phyloP scores from a whole-genome alignment of 2,888 invertebrate genomes.

The Spilosoma lubricipeda region DNA sequence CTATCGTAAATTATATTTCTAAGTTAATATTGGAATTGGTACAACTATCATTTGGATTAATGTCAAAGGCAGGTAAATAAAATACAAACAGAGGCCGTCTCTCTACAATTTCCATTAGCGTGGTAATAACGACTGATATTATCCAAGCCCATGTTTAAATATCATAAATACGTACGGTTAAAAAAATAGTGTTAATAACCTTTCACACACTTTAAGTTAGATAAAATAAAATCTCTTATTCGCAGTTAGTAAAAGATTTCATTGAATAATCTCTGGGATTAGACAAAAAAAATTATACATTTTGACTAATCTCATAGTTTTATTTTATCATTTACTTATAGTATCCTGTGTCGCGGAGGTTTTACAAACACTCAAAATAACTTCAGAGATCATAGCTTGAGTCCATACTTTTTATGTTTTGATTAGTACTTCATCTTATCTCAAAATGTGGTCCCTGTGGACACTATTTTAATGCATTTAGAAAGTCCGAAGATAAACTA shows the following conservation, averaged over 20 bases:
- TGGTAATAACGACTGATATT: background rate
- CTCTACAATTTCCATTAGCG: background rate
- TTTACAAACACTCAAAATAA: background rate
- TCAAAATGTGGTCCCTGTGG: background rate
- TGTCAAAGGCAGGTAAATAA: background rate
- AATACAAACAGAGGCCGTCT: background rate
- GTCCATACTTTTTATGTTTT: background rate
- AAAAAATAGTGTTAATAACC: background rate
- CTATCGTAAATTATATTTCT: background rate
- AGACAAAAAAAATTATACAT: too few relatives aligned
- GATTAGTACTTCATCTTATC: background rate
- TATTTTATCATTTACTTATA: too few relatives aligned
- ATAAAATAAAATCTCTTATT: background rate
- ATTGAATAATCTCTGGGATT: background rate
- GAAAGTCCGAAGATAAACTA: slow-evolving; percentile 42
- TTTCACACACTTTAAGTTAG: background rate
- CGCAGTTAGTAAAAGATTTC: background rate
- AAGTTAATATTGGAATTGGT: background rate
- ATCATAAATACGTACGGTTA: background rate
- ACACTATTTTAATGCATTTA: slow-evolving; percentile 13
- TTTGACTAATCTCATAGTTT: background rate
- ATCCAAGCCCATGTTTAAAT: background rate
- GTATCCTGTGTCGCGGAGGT: too few relatives aligned
- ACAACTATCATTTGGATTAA: background rate
- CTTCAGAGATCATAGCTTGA: background rate